Evolutionary conservation across 2,113 vertebrate genomes (phyloP).

Genomic region (Salvator merianae): DNA sequence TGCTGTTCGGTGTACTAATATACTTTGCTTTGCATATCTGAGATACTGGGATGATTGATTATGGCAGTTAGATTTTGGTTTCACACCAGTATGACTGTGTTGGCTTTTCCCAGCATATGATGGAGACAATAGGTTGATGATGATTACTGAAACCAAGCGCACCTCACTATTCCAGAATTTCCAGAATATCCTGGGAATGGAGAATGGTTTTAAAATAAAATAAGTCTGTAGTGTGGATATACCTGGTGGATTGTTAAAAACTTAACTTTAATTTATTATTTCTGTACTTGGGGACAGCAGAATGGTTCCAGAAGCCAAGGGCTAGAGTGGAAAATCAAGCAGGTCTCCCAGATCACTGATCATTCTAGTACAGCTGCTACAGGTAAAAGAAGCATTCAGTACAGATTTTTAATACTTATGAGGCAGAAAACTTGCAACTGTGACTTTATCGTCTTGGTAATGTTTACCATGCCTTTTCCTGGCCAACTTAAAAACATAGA

Average conservation of each 20-base stretch:
- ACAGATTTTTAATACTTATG: not conserved
- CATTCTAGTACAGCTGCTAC: not conserved
- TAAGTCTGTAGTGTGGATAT: not conserved
- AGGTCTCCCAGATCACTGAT: not conserved
- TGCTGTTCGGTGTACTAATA: not conserved
- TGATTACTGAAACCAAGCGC: not conserved
- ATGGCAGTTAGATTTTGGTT: not conserved
- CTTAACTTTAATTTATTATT: not conserved
- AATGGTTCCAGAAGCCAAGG: not conserved
- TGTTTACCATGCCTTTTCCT: not conserved
- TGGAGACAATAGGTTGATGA: not conserved
- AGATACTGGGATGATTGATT: not conserved
- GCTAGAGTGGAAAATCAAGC: not conserved
- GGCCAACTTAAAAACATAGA: not conserved
- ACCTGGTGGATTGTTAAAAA: not conserved
- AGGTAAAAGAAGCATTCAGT: not conserved
- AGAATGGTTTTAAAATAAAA: not conserved
- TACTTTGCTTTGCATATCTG: not conserved
- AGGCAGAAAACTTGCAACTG: not conserved
- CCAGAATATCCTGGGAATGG: not conserved
- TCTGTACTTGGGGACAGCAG: not conserved
- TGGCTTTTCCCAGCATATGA: not conserved
- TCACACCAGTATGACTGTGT: not conserved
- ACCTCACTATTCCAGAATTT: not conserved
- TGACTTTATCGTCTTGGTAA: not conserved